phyloP scores from a whole-genome alignment of 1,140 invertebrate species.

The Xylocopa sonorina region DNA sequence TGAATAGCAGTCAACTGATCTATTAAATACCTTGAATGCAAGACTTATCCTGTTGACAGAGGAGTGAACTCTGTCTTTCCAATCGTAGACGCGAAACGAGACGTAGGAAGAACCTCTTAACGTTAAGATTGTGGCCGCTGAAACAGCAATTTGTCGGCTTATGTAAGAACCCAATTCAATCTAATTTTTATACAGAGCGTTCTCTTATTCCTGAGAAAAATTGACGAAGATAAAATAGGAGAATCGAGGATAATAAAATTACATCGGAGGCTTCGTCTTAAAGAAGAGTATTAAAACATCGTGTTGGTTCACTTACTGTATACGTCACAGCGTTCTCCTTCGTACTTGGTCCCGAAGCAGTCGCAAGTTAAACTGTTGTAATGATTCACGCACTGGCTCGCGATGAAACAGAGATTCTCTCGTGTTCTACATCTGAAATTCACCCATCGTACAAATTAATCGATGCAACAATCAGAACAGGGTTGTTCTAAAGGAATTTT shows the following conservation, averaged over 20 bases:
- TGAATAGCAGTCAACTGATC: no score
- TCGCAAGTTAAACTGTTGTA: slow-evolving; percentile 93
- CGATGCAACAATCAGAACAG: background rate
- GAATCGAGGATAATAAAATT: no score
- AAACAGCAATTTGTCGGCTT: slow-evolving; percentile 1
- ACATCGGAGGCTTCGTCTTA: no score
- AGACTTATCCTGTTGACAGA: slow-evolving; percentile 93
- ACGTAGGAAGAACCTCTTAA: slow-evolving; percentile 95
- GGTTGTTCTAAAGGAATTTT: no score
- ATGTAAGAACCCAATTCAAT: background rate
- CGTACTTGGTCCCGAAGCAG: slow-evolving; percentile 95
- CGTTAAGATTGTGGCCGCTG: slow-evolving; percentile 93
- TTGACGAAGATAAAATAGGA: no score
- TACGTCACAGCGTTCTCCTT: slow-evolving; percentile 94
- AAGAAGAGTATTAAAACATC: no score
- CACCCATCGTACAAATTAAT: background rate
- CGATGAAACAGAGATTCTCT: slow-evolving; percentile 92
- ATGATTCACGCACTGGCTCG: slow-evolving; percentile 93
- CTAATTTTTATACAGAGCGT: no score
- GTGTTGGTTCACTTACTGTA: slow-evolving; percentile 87
- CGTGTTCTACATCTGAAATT: slow-evolving; percentile 85
- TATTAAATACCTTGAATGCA: slow-evolving; percentile 88
- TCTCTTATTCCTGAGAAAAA: no score
- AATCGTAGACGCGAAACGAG: slow-evolving; percentile 95
- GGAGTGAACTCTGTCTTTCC: slow-evolving; percentile 94